Conservation (phyloP, 2,888 invertebrate genomes). For the Pollenia labialis region DNA sequence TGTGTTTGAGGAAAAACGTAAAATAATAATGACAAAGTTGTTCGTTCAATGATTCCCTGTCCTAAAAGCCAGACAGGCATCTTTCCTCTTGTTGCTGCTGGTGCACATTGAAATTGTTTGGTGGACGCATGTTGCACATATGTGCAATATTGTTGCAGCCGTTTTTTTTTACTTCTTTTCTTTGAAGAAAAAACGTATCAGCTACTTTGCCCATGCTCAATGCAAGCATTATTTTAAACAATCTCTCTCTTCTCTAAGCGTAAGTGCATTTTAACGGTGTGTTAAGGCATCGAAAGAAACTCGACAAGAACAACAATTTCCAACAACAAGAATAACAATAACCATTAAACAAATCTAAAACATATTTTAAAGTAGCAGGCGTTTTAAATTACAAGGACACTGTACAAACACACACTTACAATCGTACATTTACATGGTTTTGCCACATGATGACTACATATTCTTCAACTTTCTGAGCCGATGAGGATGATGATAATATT, state of each 20-base stretch:
- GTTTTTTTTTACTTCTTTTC: slow-evolving; percentile 1
- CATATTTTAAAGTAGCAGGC: slow-evolving; percentile 60
- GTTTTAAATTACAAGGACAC: slow-evolving; percentile 69
- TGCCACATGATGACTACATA: slow-evolving; percentile 16
- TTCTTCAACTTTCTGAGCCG: not conserved
- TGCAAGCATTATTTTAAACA: not conserved
- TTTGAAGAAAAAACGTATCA: slow-evolving; percentile 23
- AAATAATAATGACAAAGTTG: slow-evolving; percentile 31
- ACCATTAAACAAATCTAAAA: slow-evolving; percentile 45
- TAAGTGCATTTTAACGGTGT: slow-evolving; percentile 3
- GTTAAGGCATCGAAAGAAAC: slow-evolving; percentile 12
- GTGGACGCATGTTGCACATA: slow-evolving; percentile 68
- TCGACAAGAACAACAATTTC: slow-evolving; percentile 17
- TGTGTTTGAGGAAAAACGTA: slow-evolving; percentile 19
- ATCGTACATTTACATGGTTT: not conserved
- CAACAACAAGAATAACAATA: slow-evolving; percentile 27
- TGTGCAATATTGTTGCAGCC: slow-evolving; percentile 74
- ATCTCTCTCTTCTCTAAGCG: not conserved
- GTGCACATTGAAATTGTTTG: slow-evolving; percentile 27
- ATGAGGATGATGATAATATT: not conserved
- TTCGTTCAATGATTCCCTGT: slow-evolving; percentile 41
- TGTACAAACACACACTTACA: not conserved
- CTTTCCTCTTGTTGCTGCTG: not conserved
- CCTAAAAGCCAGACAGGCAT: slow-evolving; percentile 21
- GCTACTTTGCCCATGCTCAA: slow-evolving; percentile 52